Base-by-base conservation (phyloP, 2,113 vertebrate species). In the Perca schrenkii region DNA sequence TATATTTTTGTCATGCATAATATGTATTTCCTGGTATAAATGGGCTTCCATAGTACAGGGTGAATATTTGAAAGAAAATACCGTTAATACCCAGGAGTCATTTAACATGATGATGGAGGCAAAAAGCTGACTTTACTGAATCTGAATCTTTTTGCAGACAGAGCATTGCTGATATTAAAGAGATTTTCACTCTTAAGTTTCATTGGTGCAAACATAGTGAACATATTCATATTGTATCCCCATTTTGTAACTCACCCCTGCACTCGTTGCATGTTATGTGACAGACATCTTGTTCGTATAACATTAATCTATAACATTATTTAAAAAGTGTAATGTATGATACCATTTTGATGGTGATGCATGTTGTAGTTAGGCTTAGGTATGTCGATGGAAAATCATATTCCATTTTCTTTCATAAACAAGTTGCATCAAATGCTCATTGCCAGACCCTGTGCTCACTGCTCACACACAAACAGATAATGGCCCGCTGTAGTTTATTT, bases 381-480 rank as follows among this genome's bases (percentile, higher is more conserved):
- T 25, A 15, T 22, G 19, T 46, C 43, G 25, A 31, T 11, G 8
- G 19, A 34, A 68, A 65, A 66, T 60, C 4, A 54, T 54, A 66
- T 43, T 78, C 10, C 7, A n/a, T 57, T 85, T 31, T 49, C 67
- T 74, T 34, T 46, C 4, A 31, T 47, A 36, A 47, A 66, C 46
- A 43, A 21, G 60, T 54, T 72, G 22, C 2, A 0, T 62, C 40
- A 56, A 4, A 15, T 49, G 69, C 43, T 61, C 40, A 16, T 63
- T 74, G 22, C 57, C 64, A 71, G 60, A 74, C 8, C 8, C 36
- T 70, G 62, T 62, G 69, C 60, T 78, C 43, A 61, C 56, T 62
- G 69, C 60, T 78, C 43, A 61, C 56, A 82, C 69, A 40, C 25
- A 28, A 43, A 43, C 46, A 67, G 74, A 85, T 65, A 72, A 82